Evolutionary conservation across 1,140 invertebrate species (phyloP), one percentile per base, ranked within the genome.

Genomic region (Papilio xuthus): DNA sequence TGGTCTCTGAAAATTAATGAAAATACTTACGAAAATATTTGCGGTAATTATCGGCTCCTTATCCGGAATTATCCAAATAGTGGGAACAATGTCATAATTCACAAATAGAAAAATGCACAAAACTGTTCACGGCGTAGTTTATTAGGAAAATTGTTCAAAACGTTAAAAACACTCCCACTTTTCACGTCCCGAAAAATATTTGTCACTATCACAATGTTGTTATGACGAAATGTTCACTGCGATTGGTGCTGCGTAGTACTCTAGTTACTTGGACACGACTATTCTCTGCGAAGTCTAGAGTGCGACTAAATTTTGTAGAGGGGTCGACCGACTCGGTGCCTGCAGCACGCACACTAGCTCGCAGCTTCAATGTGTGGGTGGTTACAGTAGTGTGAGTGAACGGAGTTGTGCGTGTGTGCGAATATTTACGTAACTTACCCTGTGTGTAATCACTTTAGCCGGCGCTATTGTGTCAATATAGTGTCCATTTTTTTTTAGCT

Each of bases 1-100:
- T 60, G 18, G 2, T 53, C 15, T 53, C n/a, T 20, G 7, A n/a
- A 53, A 12, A 26, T 60, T 26, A 26, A 12, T 60, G 37, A 44
- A 13, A 79, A 92, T 93, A 93, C 92, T 92, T 92, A 94, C 92
- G 81, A 91, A 94, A 94, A 93, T 94, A 93, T 93, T 94, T 94
- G 92, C 92, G 89, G 92, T 86, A 85, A 93, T 89, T 84, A 85
- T 85, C 84, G 78, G 89, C 90, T 91, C 89, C 90, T 91, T 90
- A 84, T 89, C 84, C 84, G 91, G 89, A 93, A 93, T 91, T 94
- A 94, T 93, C 91, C 92, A 93, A 93, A 91, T 89, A 84, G 85
- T 85, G 88, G 86, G 86, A 88, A 90, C 86, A 91, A 91, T 92
- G 85, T 89, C 90, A 93, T 88, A 92, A 91, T 91, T 82, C 88